Percentiles rank a stretch among this genome's conserved stretches.
Evolutionary conservation across 2,888 invertebrate genomes (phyloP).

Genomic region (Liposcelis brunnea): DNA sequence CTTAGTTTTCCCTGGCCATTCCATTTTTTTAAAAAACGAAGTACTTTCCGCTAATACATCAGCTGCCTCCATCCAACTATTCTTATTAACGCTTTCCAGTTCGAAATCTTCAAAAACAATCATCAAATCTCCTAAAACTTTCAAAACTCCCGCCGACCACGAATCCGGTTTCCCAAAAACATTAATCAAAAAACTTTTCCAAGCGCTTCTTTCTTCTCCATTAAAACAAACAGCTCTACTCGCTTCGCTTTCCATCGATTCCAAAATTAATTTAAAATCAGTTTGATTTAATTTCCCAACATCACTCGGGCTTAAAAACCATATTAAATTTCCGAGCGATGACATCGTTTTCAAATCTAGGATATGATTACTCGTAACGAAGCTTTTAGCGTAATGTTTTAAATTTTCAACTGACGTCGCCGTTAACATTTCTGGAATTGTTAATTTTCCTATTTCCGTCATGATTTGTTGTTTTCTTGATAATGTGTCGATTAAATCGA

Average conservation of each 20-base stretch:
- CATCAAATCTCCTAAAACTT: constrained; percentile 16
- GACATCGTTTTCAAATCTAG: constrained; percentile 11
- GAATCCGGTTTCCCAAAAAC: constrained; percentile 12
- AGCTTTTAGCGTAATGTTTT: constrained; percentile 5
- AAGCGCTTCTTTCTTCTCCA: constrained; percentile 6
- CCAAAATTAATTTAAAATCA: constrained; percentile 15
- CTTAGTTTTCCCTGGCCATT: constrained; percentile 11
- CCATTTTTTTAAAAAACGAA: constrained; percentile 15
- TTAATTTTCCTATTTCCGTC: constrained; percentile 10
- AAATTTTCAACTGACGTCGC: constrained; percentile 11
- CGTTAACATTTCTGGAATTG: constrained; percentile 12
- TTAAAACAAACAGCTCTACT: constrained; percentile 10
- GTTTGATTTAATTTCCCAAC: constrained; percentile 12
- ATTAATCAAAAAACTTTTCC: constrained; percentile 8
- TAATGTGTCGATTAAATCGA: constrained; percentile 10
- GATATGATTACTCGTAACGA: neutral
- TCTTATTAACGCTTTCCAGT: constrained; percentile 10
- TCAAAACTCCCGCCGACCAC: constrained; percentile 15
- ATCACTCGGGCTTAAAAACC: constrained; percentile 13
- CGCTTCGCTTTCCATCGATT: constrained; percentile 13
- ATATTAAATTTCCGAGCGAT: constrained; percentile 16
- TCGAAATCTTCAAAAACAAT: constrained; percentile 14
- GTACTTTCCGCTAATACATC: constrained; percentile 15
- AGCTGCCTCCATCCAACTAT: constrained; percentile 16
- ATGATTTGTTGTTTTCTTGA: constrained; percentile 7